Evolutionary conservation across 2,888 invertebrate genomes (phyloP).

Genomic region (Tryphoninae sp.): DNA sequence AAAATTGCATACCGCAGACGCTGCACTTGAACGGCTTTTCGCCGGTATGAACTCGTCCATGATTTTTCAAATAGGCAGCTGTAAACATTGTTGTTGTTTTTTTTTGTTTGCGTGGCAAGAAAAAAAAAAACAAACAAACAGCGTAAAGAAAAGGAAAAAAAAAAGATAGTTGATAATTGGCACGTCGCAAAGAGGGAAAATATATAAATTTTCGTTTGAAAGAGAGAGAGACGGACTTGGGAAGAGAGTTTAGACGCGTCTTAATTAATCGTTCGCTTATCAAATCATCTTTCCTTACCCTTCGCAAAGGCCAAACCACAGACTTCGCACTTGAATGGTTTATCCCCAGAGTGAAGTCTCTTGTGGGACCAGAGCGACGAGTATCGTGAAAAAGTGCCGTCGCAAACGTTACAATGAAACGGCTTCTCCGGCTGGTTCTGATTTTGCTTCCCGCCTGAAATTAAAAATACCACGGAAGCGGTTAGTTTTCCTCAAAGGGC

Average conservation of each 20-base stretch:
- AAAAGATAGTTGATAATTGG: slow-evolving; percentile 29
- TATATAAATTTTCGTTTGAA: neutral
- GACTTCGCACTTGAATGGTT: slow-evolving; percentile 94
- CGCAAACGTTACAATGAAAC: slow-evolving; percentile 94
- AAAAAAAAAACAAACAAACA: too few relatives aligned
- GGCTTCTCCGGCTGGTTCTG: slow-evolving; percentile 87
- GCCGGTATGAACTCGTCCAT: slow-evolving; percentile 93
- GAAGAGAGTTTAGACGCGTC: slow-evolving; percentile 1
- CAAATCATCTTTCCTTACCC: slow-evolving; percentile 80
- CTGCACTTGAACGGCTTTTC: slow-evolving; percentile 87
- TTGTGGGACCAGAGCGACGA: slow-evolving; percentile 95
- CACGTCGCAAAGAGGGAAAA: neutral
- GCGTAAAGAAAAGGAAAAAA: slow-evolving; percentile 2
- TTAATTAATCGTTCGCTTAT: slow-evolving; percentile 29
- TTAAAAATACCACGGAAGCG: slow-evolving; percentile 73
- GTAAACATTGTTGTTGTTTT: slow-evolving; percentile 56
- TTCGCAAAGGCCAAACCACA: slow-evolving; percentile 94
- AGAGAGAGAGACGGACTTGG: too few relatives aligned
- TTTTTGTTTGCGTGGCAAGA: slow-evolving; percentile 7
- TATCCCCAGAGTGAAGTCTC: slow-evolving; percentile 91
- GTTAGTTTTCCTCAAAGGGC: slow-evolving; percentile 80
- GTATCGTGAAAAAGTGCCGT: slow-evolving; percentile 90
- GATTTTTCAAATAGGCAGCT: slow-evolving; percentile 94
- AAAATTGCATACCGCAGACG: slow-evolving; percentile 95
- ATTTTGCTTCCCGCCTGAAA: slow-evolving; percentile 81